Evolutionary conservation across 2,797 vertebrate species (phyloP).

Genomic region (Lophotriccus pileatus): DNA sequence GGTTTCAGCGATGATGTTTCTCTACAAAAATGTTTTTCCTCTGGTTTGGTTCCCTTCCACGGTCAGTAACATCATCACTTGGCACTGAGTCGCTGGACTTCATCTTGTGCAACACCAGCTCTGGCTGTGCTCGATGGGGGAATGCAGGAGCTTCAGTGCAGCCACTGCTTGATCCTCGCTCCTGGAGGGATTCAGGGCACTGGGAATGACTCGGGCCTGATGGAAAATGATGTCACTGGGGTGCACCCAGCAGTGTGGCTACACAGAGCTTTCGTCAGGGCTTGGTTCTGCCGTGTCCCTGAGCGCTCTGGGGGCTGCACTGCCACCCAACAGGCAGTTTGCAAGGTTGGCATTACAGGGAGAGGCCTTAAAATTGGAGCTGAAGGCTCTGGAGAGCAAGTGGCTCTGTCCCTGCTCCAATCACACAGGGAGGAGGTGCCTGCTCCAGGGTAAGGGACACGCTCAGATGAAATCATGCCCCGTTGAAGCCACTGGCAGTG

Average conservation of each 20-base stretch:
- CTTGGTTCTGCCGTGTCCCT: accelerated
- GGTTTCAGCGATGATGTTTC: conserved; percentile 2
- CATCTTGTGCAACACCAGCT: neutral
- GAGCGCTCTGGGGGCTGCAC: accelerated
- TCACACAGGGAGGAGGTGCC: accelerated
- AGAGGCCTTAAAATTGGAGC: accelerated
- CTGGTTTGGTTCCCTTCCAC: neutral
- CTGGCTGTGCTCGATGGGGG: accelerated
- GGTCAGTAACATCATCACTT: neutral
- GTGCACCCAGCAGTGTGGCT: accelerated
- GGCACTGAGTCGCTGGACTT: neutral
- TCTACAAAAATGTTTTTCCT: conserved; percentile 11
- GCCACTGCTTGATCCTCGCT: accelerated
- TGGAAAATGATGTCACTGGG: neutral
- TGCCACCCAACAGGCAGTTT: accelerated
- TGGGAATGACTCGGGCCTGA: accelerated
- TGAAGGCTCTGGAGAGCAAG: neutral
- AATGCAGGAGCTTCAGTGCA: neutral
- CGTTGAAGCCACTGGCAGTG: neutral
- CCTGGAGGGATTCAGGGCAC: neutral
- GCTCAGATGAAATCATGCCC: neutral
- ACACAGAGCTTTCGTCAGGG: neutral
- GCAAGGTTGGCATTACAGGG: neutral
- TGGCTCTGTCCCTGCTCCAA: neutral
- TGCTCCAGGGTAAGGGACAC: neutral